Evolutionary conservation across 2,888 invertebrate genomes (phyloP), one percentile per base, ranked within the genome.

Genomic region (Chloroclystis v-ata): DNA sequence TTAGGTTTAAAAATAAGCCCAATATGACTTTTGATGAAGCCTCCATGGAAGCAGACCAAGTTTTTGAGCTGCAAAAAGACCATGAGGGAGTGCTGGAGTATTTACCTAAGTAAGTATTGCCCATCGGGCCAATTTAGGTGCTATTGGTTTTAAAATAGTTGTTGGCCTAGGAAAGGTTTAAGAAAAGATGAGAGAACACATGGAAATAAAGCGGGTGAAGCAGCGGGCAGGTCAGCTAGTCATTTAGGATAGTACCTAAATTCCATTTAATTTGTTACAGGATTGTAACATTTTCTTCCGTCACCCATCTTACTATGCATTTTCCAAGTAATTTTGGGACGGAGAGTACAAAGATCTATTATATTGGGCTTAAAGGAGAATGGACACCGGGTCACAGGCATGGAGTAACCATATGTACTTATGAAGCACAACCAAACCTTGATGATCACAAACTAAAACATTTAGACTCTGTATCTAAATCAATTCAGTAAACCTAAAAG

Each of bases 21-120:
- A 91, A 93, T 61, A 97, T 99, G 97, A 94, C 96, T 13, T 99
- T 99, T 86, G 98, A 98, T 87, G 95, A 98, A 86, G 91, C 90
- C 1, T 67, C 80, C 7, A 78, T 84, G 40, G 89, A 90, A 63
- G 89, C 97, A 4, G 97, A 98, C 73, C 97, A 98, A 83, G 94
- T 95, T 70, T 95, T 98, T 89, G 95, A 97, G 60, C 80, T 98
- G 38, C 91, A 92, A 54, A 91, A 90, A 53, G 97, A 98, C 78
- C 86, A 89, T 32, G 88, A 90, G 52, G 98, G 97, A 9, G 85
- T 91, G 51, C 80, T 97, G 45, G 97, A 98, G 81, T 98, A 98
- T 88, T 89, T 93, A 25, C 93, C 95, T 39, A 97, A 96, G 97
- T 97, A 90, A 84, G 90, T 80, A 20, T 35, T 16, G 10, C 14